Evolutionary conservation across 2,113 vertebrate species (phyloP).

Genomic region (Apistogramma diplotaenia): DNA sequence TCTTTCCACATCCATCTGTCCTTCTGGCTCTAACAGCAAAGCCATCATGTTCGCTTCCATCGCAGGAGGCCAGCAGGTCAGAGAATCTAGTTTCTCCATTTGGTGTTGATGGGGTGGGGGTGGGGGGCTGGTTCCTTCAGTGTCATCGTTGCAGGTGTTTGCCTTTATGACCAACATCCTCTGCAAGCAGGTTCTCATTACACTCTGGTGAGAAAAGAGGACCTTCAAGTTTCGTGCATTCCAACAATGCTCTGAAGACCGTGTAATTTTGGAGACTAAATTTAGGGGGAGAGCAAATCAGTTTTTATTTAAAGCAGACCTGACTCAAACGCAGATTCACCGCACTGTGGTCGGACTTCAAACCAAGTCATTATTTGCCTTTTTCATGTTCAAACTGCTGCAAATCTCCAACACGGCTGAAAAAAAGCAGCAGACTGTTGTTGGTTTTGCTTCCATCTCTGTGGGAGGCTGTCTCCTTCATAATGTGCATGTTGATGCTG

Average conservation of each 20-base stretch:
- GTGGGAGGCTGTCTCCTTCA: constrained; percentile 37
- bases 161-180: constrained; percentile 66
- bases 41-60: constrained; percentile 63
- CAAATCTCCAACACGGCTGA: constrained; percentile 67
- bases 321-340: constrained; percentile 77
- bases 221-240: constrained; percentile 69
- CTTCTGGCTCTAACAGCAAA: constrained; percentile 5
- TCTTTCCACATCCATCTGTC: constrained; percentile 24
- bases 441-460: constrained; percentile 57
- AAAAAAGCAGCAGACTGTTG: constrained; percentile 55
- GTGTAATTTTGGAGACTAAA: constrained; percentile 79
- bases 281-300: constrained; percentile 72
- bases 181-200: constrained; percentile 76
- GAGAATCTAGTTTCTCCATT: constrained; percentile 64
- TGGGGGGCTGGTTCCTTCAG: constrained; percentile 65
- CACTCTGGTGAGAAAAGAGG: constrained; percentile 62
- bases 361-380: constrained; percentile 74
- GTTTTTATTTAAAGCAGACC: constrained; percentile 83
- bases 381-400: constrained; percentile 78
- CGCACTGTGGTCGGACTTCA: constrained; percentile 79
- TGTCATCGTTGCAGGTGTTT: constrained; percentile 79
- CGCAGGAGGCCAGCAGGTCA: constrained; percentile 60
- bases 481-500: constrained; percentile 25
- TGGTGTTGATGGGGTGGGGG: constrained; percentile 65
- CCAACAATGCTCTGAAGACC: constrained; percentile 70